Evolutionary conservation across 2,113 vertebrate species (phyloP), one percentile per base, ranked within the genome.

Genomic region (Emydocephalus ijimae): DNA sequence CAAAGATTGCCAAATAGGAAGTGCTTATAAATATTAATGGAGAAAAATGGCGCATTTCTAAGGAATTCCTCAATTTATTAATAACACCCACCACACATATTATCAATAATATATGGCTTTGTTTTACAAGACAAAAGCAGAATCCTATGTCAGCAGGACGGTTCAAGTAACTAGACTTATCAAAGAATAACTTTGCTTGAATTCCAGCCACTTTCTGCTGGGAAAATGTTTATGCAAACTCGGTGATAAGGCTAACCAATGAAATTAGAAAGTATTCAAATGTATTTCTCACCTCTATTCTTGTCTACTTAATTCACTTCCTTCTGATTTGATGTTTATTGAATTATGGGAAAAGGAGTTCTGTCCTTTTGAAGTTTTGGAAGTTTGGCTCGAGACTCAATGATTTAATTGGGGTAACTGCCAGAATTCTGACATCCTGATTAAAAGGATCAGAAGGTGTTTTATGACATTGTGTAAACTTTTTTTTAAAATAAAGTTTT

Each of bases 11-110:
- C 94, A 95, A 96, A 95, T 96, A 94, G 74, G 93, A 96, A 91
- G 95, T 96, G 92, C 96, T 97, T 96, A 97, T 97, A 98, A 97
- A 98, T 98, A 97, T 97, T 98, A 97, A 97, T 97, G 93, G 95
- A 91, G 94, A 96, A 97, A 97, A 97, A 97, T 94, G 96, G 93
- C 92, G 94, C 91, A 34, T 89, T 97, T 97, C 97, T 96, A 48
- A 69, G 96, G 97, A 97, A 97, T 92, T 94, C 94, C 95, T 96
- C 89, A 6, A 29, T 3, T 96, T 96, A 94, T 74, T 97, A 97
- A 97, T 92, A 89, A 97, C 94, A 96, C 96, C 94, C 88, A 92
- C 94, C 93, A 95, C 97, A 98, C 96, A 97, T 97, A 97, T 96
- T 97, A 96, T 96, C 94, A 97, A 97, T 97, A 97, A 97, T 96